A percentile compares a stretch with the other conserved stretches of the same genome.
These are phyloP conservation scores for Bursaphelenchus mucronatus DNA, from an alignment of 1,140 invertebrate species.

Conservation along the genomic window DNA sequence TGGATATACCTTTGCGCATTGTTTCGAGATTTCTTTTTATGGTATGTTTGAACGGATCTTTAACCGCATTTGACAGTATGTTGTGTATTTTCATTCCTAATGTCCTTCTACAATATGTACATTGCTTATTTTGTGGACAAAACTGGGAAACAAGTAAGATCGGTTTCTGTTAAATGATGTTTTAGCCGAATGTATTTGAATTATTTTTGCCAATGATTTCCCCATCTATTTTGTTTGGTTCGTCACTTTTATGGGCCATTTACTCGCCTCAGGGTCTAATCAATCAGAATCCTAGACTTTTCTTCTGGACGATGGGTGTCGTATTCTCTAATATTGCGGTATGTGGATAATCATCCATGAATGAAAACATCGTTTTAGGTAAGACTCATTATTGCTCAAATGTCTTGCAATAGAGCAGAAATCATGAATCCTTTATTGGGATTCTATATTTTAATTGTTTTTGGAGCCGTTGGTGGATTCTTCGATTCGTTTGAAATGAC, in stretches of 20 bases:
- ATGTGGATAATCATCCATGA: slow-evolving; percentile 35
- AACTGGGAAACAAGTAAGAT: slow-evolving; percentile 55
- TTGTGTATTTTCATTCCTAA: slow-evolving; percentile 49
- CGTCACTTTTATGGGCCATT: slow-evolving; percentile 61
- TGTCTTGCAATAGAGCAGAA: slow-evolving; percentile 64
- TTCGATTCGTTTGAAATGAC: slow-evolving; percentile 56
- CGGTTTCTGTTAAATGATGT: slow-evolving; percentile 2
- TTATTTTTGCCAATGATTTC: slow-evolving; percentile 63
- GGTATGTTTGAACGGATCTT: slow-evolving; percentile 30
- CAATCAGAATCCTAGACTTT: slow-evolving; percentile 62
- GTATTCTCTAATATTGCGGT: slow-evolving; percentile 66
- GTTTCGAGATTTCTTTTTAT: slow-evolving; percentile 51
- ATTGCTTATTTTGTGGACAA: slow-evolving; percentile 50
- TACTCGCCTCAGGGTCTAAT: slow-evolving; percentile 62
- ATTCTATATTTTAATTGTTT: slow-evolving; percentile 36
- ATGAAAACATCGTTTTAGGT: slow-evolving; percentile 61
- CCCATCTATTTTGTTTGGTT: slow-evolving; percentile 60
- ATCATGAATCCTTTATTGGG: slow-evolving; percentile 44
- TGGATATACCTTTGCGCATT: slow-evolving; percentile 45
- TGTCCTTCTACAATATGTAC: slow-evolving; percentile 57
- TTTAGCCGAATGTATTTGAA: slow-evolving; percentile 56
- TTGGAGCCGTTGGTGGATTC: slow-evolving; percentile 9
- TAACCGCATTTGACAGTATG: slow-evolving; percentile 36
- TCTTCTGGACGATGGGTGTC: slow-evolving; percentile 63
- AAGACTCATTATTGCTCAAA: slow-evolving; percentile 65